These are phyloP conservation scores for Hirtodrosophila histrioides DNA, from an alignment of 2,888 invertebrate species.

Conservation along the genomic window DNA sequence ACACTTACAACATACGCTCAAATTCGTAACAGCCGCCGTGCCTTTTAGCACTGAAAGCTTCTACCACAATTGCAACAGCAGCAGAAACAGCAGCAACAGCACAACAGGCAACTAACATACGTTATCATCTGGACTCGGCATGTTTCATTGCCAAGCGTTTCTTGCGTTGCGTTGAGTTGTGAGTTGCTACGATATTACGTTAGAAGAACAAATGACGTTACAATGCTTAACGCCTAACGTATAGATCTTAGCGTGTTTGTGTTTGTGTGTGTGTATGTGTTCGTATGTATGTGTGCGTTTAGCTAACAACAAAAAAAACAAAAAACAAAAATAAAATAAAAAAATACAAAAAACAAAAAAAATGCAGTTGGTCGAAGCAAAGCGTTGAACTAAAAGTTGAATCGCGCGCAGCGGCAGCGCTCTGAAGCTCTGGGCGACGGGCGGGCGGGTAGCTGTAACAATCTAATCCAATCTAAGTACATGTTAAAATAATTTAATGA, in stretches of 20 bases:
- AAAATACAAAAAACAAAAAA: no score
- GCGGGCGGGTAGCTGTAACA: conserved; percentile 81
- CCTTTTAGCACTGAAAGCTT: conserved; percentile 14
- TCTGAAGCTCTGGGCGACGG: conserved; percentile 69
- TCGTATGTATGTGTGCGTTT: conserved; percentile 4
- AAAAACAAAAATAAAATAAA: no score
- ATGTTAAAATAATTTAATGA: conserved; percentile 79
- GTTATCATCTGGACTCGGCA: conserved; percentile 4
- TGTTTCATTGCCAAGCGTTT: conserved; percentile 36
- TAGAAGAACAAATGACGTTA: conserved; percentile 7
- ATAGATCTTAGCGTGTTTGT: background rate
- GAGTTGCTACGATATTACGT: conserved; percentile 9
- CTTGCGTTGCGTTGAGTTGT: conserved; percentile 19
- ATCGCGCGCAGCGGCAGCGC: conserved; percentile 57
- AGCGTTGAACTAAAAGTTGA: conserved; percentile 72
- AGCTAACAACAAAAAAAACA: background rate
- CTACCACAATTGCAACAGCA: conserved; percentile 29
- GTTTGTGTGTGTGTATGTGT: conserved; percentile 5
- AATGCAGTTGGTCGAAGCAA: conserved; percentile 59
- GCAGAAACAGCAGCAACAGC: conserved; percentile 1
- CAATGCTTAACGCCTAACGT: background rate
- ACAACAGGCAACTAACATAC: conserved; percentile 10
- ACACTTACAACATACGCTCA: conserved; percentile 38
- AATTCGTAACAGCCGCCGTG: conserved; percentile 38
- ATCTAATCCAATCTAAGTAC: conserved; percentile 80